Percentiles rank a stretch among this genome's conserved stretches.
phyloP scores from a whole-genome alignment of 2,888 invertebrate species.

The Metallyticus violacea region DNA sequence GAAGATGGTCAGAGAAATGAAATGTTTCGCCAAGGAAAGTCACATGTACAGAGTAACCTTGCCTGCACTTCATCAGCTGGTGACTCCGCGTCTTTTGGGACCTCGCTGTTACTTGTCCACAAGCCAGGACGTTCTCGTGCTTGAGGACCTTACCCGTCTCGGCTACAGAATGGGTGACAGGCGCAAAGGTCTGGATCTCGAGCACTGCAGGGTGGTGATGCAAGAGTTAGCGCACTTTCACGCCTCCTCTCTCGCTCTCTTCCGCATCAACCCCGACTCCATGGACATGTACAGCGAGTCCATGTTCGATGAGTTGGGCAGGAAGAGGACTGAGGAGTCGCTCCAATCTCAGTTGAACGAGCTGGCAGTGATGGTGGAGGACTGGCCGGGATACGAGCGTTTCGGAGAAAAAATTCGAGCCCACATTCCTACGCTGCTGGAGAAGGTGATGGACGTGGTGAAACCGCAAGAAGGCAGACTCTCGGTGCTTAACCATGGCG shows the following conservation, averaged over 20 bases:
- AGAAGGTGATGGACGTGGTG: neutral
- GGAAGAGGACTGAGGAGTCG: neutral
- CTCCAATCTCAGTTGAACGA: neutral
- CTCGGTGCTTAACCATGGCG: conserved; percentile 31
- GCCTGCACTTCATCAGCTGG: conserved; percentile 3
- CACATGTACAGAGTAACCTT: conserved; percentile 14
- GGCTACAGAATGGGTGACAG: conserved; percentile 18
- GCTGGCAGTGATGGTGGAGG: conserved; percentile 9
- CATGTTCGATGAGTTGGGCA: conserved; percentile 3
- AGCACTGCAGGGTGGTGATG: conserved; percentile 15
- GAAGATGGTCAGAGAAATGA: neutral
- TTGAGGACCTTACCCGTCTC: conserved; percentile 21
- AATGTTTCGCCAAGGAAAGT: conserved; percentile 22
- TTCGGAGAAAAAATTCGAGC: conserved; percentile 11
- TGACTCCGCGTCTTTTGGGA: neutral
- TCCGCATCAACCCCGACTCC: neutral
- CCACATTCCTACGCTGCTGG: neutral
- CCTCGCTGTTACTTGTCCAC: neutral
- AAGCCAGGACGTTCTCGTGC: conserved; percentile 5
- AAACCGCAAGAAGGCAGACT: neutral
- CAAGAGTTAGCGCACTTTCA: conserved; percentile 13
- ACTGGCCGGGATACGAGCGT: conserved; percentile 20
- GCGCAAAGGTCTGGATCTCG: conserved; percentile 6
- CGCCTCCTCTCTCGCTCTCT: conserved; percentile 13
- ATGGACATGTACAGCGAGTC: neutral